Evolutionary conservation across 2,797 vertebrate species (phyloP), one percentile per base, ranked within the genome.

Genomic region (Denticeps clupeoides): DNA sequence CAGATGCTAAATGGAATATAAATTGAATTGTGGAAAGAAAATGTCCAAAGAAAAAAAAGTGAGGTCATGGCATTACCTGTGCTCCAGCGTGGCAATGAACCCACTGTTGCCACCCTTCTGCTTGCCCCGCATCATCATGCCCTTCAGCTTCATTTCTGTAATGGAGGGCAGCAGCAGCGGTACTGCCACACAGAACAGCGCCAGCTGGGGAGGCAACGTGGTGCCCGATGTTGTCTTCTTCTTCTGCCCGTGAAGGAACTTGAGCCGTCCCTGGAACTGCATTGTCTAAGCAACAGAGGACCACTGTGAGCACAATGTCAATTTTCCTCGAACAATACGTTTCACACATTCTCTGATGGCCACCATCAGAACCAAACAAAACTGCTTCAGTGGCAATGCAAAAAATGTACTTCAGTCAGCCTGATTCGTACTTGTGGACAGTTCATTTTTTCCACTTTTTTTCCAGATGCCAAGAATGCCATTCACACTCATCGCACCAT

Each of bases 211-310:
- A 19, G 87, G 87, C 51, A 87, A 1, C 11, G 51, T 55, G 0
- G 80, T 67, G 29, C 91, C 94, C 0, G 90, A 90, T 0, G 71
- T 64, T 0, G 81, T 80, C 66, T 87, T 95, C 80, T 87, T 93
- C 56, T 86, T 93, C 73, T 97, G 93, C 15, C 94, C 94, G 0
- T 91, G 78, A 53, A 97, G 86, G 69, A 94, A 91, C 65, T 90
- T 94, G 6, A 98, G 62, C 50, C 86, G 86, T 12, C 94, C 94
- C 77, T 95, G 91, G 70, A 98, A 94, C 75, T 97, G 91, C 90
- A 98, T 91, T 0, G 88, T 93, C 93, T 98, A 71, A 53, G 26
- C 44, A 18, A 52, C 2, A 3, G 13, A 15, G 15, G 4, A 32
- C 11, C 23, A 28, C 26, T 29, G 24, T 33, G 5, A 33, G 31